Percentiles rank a stretch among this genome's conserved stretches.
Conservation (phyloP, 2,113 vertebrate species). For the Calypte anna region DNA sequence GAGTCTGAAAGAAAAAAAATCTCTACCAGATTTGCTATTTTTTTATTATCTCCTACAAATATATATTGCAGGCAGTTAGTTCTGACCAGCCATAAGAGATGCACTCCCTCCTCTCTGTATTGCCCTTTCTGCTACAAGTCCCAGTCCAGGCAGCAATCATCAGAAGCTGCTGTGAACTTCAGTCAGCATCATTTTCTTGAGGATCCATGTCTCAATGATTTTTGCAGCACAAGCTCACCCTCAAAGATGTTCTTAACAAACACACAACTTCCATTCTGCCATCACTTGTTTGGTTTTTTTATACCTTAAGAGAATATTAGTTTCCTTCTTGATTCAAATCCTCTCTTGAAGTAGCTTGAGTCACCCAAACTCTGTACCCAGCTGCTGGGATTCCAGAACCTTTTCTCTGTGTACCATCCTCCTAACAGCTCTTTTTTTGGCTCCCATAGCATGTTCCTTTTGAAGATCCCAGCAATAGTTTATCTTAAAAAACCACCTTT, state of each 20-base stretch:
- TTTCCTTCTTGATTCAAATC: slow-evolving; percentile 52
- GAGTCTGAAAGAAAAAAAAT: not conserved
- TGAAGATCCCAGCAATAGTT: not conserved
- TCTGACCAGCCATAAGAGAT: not conserved
- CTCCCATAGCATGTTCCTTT: not conserved
- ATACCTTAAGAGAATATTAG: not conserved
- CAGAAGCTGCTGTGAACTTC: not conserved
- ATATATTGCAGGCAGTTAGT: not conserved
- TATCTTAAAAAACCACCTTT: not conserved
- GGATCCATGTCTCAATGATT: not conserved
- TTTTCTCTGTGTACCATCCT: not conserved
- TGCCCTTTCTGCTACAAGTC: not conserved
- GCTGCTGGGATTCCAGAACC: not conserved
- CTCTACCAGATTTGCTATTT: slow-evolving; percentile 24
- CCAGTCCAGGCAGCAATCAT: not conserved
- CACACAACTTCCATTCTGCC: not conserved
- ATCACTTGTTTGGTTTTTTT: not conserved
- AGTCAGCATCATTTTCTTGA: not conserved
- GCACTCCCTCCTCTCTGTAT: not conserved
- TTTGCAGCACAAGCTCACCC: not conserved
- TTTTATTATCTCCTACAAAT: not conserved
- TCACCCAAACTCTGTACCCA: slow-evolving; percentile 13
- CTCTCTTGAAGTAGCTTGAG: slow-evolving; percentile 19
- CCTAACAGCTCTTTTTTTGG: not conserved
- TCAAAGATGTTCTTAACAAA: not conserved